Conservation (phyloP, 2,888 invertebrate species). For the Erannis defoliaria region DNA sequence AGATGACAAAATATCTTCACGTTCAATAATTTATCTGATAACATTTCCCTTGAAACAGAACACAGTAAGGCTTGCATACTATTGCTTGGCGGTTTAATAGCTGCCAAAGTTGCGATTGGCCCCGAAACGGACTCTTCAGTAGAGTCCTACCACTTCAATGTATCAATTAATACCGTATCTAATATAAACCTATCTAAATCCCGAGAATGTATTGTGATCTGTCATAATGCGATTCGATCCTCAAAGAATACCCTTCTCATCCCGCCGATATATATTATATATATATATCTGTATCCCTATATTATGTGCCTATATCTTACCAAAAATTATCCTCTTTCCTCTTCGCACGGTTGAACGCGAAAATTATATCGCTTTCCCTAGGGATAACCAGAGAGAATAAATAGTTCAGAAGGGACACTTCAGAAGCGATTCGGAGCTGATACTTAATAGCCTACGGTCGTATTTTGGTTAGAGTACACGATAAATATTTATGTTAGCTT, state of each 20-base stretch:
- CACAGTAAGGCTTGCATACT: too few species aligned
- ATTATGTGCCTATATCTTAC: conserved; percentile 10
- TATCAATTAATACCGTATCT: too few species aligned
- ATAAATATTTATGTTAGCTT: conserved; percentile 16
- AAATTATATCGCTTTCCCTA: conserved; percentile 33
- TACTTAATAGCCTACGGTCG: conserved; percentile 6
- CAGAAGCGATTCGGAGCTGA: neutral
- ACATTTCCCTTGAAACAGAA: too few species aligned
- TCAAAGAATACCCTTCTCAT: conserved; percentile 22
- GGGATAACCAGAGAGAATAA: neutral
- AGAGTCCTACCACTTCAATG: too few species aligned
- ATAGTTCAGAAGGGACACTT: conserved; percentile 13
- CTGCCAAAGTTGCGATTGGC: too few species aligned
- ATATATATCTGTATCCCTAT: conserved; percentile 4
- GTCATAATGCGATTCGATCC: conserved; percentile 7
- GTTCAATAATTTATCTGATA: too few species aligned
- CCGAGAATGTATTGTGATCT: too few species aligned
- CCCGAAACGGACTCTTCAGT: too few species aligned
- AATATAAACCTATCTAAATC: neutral
- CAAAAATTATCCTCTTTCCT: conserved; percentile 38
- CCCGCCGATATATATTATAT: conserved; percentile 5
- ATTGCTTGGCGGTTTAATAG: too few species aligned
- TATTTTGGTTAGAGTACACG: neutral
- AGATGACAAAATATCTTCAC: too few species aligned
- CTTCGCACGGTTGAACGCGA: conserved; percentile 36